Evolutionary conservation across 2,113 vertebrate genomes (phyloP).

Genomic region (Orientallactaga bullata): DNA sequence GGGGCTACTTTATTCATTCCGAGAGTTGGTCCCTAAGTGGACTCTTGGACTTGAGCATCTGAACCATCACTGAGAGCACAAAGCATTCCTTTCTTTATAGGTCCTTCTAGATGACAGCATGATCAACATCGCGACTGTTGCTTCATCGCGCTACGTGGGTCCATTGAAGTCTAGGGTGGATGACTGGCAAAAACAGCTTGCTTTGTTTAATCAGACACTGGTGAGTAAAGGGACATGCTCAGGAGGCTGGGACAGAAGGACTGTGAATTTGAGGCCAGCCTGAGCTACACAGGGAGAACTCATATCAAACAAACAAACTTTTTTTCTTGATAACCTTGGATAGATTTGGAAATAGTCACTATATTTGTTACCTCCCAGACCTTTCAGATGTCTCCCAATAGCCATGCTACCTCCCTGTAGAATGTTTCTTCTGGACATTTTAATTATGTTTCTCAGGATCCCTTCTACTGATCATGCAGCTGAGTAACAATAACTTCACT

Average conservation of each 20-base stretch:
- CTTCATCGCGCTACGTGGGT: constrained; percentile 89
- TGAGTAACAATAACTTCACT: not conserved
- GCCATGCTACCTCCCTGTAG: not conserved
- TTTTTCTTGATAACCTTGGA: not conserved
- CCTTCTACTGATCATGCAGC: not conserved
- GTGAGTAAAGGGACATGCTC: constrained; percentile 80
- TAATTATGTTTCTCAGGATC: not conserved
- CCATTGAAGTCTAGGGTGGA: constrained; percentile 89
- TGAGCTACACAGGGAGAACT: not conserved
- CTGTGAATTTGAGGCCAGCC: not conserved
- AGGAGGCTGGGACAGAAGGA: not conserved
- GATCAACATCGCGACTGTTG: constrained; percentile 89
- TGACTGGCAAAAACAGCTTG: constrained; percentile 88
- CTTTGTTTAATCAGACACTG: constrained; percentile 91
- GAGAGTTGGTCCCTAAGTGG: not conserved
- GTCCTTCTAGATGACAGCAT: constrained; percentile 91
- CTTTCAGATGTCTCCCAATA: not conserved
- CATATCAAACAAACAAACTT: too few relatives aligned
- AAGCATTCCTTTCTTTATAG: constrained; percentile 75
- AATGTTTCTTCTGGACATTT: not conserved
- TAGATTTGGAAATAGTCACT: not conserved
- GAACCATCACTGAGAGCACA: not conserved
- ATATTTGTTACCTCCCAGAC: not conserved
- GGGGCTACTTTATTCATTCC: not conserved
- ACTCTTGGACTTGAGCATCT: not conserved